These are phyloP conservation scores for Portevinia maculata DNA, from an alignment of 2,888 invertebrate genomes.

Conservation along the genomic window DNA sequence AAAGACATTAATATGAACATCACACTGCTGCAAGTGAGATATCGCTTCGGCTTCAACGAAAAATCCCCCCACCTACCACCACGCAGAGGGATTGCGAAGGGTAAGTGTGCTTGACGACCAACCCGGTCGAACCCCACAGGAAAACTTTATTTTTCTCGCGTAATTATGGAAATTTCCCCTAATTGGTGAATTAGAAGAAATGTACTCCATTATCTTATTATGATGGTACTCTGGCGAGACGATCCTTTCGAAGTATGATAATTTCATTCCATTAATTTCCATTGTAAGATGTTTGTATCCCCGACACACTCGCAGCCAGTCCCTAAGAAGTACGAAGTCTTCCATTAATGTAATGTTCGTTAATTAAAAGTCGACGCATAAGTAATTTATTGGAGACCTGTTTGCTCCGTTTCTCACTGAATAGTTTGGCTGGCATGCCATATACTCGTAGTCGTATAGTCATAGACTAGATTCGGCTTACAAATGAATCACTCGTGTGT, in stretches of 20 bases:
- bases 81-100: background rate
- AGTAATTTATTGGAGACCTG: conserved; percentile 74
- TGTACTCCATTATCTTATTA: conserved; percentile 75
- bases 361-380: conserved; percentile 73
- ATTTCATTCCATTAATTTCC: conserved; percentile 74
- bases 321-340: conserved; percentile 69
- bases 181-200: conserved; percentile 74
- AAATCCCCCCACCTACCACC: conserved; percentile 8
- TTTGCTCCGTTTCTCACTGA: conserved; percentile 49
- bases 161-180: conserved; percentile 74
- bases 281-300: conserved; percentile 73
- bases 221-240: conserved; percentile 71
- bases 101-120: conserved; percentile 55
- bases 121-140: conserved; percentile 60
- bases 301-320: conserved; percentile 29
- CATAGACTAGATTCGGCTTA: conserved; percentile 13
- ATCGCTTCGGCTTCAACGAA: conserved; percentile 50
- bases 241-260: conserved; percentile 74
- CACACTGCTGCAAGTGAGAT: conserved; percentile 71
- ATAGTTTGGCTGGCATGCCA: background rate
- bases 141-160: conserved; percentile 75
- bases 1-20: conserved; percentile 72
- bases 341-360: conserved; percentile 72
- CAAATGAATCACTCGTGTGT: conserved; percentile 39
- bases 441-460: background rate